These are phyloP conservation scores for Solenodon paradoxus DNA, from an alignment of 2,113 vertebrate genomes.

Conservation along the genomic window DNA sequence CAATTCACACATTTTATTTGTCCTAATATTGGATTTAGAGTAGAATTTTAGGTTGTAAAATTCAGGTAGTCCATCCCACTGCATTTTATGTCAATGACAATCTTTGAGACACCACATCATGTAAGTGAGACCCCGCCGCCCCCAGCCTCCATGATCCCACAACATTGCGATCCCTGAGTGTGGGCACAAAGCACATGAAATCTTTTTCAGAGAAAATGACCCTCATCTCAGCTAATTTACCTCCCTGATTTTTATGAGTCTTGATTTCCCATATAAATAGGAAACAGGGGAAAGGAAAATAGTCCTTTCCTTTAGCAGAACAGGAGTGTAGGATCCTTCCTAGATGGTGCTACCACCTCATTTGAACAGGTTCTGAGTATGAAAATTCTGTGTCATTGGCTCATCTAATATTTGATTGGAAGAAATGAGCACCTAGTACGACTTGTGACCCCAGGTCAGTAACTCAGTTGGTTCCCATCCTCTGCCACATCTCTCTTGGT, in stretches of 20 bases:
- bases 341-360: background rate
- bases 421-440: background rate
- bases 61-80: background rate
- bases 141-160: background rate
- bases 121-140: background rate
- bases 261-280: background rate
- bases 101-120: background rate
- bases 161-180: background rate
- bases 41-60: background rate
- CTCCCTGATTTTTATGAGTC: background rate
- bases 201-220: background rate
- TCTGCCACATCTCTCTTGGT: background rate
- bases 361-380: background rate
- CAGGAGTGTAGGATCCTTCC: background rate
- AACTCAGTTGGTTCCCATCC: background rate
- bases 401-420: background rate
- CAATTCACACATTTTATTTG: background rate
- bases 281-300: background rate
- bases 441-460: background rate
- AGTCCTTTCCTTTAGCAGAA: background rate
- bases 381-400: background rate
- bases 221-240: background rate
- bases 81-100: background rate
- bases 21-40: background rate
- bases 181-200: background rate